Percentiles rank a stretch among this genome's conserved stretches.
Evolutionary conservation across 1,140 invertebrate species (phyloP).

Genomic region (Rhysida immarginata): DNA sequence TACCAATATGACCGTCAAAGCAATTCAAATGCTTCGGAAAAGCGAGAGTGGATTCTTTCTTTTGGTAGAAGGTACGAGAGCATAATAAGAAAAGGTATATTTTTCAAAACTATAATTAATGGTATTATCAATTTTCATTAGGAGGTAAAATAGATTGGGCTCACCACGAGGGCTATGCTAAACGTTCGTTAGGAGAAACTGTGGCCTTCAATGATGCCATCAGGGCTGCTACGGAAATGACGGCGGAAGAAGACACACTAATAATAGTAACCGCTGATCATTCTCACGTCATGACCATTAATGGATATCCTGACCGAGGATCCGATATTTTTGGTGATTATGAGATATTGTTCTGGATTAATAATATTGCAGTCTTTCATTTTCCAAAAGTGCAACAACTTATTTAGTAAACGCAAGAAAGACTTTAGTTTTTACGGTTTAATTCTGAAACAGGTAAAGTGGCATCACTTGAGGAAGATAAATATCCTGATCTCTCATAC

Average conservation of each 20-base stretch:
- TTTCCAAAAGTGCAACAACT: too few relatives aligned
- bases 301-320: conserved; percentile 53
- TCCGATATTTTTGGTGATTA: conserved; percentile 49
- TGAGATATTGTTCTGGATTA: too few relatives aligned
- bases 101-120: not conserved
- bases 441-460: not conserved
- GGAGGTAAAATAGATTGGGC: conserved; percentile 70
- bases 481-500: not conserved
- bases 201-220: conserved; percentile 56
- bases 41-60: conserved; percentile 71
- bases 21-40: conserved; percentile 56
- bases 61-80: conserved; percentile 62
- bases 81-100: not conserved
- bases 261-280: conserved; percentile 67
- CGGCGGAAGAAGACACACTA: conserved; percentile 53
- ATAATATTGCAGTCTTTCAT: too few relatives aligned
- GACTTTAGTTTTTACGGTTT: too few relatives aligned
- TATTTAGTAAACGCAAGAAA: too few relatives aligned
- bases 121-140: conserved; percentile 19
- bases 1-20: conserved; percentile 64
- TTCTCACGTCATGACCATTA: conserved; percentile 61
- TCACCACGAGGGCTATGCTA: conserved; percentile 51
- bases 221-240: conserved; percentile 44
- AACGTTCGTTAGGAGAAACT: conserved; percentile 59
- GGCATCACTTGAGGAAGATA: not conserved